phyloP scores from a whole-genome alignment of 2,113 vertebrate genomes.

The Eidolon helvum region DNA sequence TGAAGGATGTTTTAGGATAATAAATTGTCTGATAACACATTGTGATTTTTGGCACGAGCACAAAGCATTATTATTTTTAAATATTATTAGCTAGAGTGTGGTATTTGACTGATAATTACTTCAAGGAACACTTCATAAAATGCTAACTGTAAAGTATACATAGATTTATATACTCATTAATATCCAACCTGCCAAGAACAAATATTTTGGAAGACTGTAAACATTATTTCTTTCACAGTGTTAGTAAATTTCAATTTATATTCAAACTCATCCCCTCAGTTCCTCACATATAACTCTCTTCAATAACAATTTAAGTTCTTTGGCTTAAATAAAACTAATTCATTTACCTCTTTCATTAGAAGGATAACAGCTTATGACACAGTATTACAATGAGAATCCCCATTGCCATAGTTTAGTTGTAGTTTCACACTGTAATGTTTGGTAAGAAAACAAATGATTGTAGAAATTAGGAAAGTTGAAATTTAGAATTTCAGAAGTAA shows the following conservation, averaged over 20 bases:
- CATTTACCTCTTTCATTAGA: conserved; percentile 37
- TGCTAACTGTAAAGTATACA: conserved; percentile 54
- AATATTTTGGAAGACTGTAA: conserved; percentile 70
- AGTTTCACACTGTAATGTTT: background rate
- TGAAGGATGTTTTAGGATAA: background rate
- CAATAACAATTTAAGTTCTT: conserved; percentile 45
- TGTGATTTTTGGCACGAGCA: conserved; percentile 51
- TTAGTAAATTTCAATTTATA: conserved; percentile 69
- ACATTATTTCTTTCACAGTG: background rate
- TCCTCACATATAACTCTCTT: conserved; percentile 34
- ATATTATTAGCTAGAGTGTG: conserved; percentile 51
- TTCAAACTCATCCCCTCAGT: conserved; percentile 45
- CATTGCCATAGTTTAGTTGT: background rate
- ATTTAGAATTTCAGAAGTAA: background rate
- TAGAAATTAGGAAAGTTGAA: background rate
- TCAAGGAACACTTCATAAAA: conserved; percentile 64
- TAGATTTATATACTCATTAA: conserved; percentile 68
- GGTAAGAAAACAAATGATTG: background rate
- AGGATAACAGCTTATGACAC: background rate
- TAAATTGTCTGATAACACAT: conserved; percentile 40
- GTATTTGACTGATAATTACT: conserved; percentile 65
- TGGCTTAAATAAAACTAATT: conserved; percentile 41
- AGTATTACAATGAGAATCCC: background rate
- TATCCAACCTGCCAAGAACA: conserved; percentile 56
- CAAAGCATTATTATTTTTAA: conserved; percentile 60